These are phyloP conservation scores for Araneus ventricosus DNA, from an alignment of 1,140 invertebrate genomes.

Conservation along the genomic window DNA sequence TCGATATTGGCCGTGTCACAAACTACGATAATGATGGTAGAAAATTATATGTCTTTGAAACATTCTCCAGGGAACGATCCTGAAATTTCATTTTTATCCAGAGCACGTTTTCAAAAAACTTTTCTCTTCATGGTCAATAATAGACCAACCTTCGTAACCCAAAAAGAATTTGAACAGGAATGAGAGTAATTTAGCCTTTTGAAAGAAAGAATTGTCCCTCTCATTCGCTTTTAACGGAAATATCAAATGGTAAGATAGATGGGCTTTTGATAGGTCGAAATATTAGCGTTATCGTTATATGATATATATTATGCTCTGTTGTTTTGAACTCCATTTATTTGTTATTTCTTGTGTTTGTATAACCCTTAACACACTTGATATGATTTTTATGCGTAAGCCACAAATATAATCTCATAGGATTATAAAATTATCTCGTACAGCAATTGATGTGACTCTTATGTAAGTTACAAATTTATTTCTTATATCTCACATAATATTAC, in stretches of 20 bases:
- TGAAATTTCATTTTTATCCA: background rate
- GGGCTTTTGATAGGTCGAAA: background rate
- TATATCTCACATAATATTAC: too few species aligned
- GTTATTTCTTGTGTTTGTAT: too few species aligned
- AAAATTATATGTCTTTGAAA: conserved; percentile 12
- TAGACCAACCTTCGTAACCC: background rate
- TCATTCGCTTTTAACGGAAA: background rate
- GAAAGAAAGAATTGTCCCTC: background rate
- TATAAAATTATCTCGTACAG: too few species aligned
- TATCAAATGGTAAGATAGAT: background rate
- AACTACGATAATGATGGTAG: background rate
- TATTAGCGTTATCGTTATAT: too few species aligned
- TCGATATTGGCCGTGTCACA: background rate
- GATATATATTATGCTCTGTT: too few species aligned
- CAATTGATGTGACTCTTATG: too few species aligned
- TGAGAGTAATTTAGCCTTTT: conserved; percentile 18
- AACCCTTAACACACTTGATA: too few species aligned
- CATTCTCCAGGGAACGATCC: background rate
- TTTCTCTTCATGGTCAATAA: conserved; percentile 43
- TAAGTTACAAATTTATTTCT: too few species aligned
- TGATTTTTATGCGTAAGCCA: too few species aligned
- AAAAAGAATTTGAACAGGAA: background rate
- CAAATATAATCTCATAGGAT: too few species aligned
- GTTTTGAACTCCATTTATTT: too few species aligned
- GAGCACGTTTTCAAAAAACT: background rate